A percentile compares a stretch with the other conserved stretches of the same genome.
These are phyloP conservation scores for Listronotus bonariensis DNA, from an alignment of 1,140 invertebrate species.

Conservation along the genomic window DNA sequence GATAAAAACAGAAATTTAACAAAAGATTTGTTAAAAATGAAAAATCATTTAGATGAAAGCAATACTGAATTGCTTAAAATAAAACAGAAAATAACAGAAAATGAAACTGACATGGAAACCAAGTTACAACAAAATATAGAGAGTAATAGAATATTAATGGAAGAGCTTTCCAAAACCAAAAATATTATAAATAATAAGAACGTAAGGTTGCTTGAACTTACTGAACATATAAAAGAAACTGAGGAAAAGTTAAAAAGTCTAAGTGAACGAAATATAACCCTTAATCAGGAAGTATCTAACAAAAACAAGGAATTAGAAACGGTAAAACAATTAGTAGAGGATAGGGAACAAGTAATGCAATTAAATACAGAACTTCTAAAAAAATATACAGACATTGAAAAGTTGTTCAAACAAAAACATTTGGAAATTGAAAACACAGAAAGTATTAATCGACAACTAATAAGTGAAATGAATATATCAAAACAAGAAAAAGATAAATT, in stretches of 20 bases:
- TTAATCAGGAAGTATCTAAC: no score
- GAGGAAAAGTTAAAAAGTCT: not conserved
- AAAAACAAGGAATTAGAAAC: no score
- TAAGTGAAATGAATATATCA: not conserved
- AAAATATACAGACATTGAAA: not conserved
- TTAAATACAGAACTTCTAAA: not conserved
- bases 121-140: constrained; percentile 1
- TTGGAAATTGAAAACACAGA: no score
- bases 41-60: not conserved
- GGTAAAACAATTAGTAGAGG: no score
- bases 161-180: not conserved
- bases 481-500: not conserved
- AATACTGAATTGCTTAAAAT: not conserved
- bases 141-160: not conserved
- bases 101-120: not conserved
- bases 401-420: no score
- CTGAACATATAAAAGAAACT: not conserved
- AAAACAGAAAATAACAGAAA: not conserved
- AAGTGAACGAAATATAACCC: not conserved
- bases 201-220: not conserved
- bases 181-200: not conserved
- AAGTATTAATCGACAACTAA: no score
- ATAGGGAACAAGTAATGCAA: no score
- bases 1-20: not conserved
- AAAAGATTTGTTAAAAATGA: constrained; percentile 1